These are phyloP conservation scores for Setophaga coronata DNA, from an alignment of 2,113 vertebrate genomes.

Conservation along the genomic window DNA sequence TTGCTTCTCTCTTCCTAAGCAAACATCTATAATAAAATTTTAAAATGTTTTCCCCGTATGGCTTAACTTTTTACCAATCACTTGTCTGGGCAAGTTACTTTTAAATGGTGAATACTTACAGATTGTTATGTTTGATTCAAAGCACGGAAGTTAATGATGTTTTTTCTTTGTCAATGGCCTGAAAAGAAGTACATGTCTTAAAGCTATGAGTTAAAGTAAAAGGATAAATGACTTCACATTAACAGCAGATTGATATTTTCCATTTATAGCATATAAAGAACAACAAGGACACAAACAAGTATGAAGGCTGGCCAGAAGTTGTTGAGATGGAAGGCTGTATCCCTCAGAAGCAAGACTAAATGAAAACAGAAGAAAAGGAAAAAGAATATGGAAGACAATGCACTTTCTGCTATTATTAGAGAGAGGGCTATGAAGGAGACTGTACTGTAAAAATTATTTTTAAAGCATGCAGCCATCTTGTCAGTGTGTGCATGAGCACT, in stretches of 20 bases:
- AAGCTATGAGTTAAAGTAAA: not conserved
- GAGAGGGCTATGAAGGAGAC: conserved; percentile 51
- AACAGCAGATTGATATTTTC: not conserved
- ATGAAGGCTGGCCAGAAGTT: conserved; percentile 97
- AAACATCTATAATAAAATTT: not conserved
- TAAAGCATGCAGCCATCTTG: conserved; percentile 71
- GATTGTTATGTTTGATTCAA: not conserved
- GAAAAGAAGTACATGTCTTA: not conserved
- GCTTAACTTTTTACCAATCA: not conserved
- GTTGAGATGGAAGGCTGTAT: conserved; percentile 98
- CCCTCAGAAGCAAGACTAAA: conserved; percentile 85
- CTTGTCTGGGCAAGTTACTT: not conserved
- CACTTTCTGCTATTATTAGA: conserved; percentile 56
- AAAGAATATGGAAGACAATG: not conserved
- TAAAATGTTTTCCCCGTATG: not conserved
- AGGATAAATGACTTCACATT: not conserved
- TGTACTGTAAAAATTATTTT: conserved; percentile 67
- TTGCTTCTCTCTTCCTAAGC: not conserved
- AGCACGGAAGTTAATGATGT: not conserved
- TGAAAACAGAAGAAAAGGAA: not conserved
- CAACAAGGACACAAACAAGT: conserved; percentile 94
- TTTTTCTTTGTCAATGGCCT: not conserved
- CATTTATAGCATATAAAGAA: conserved; percentile 92
- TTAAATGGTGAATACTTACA: not conserved
- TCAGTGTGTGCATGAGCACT: conserved; percentile 76